Evolutionary conservation across 2,797 vertebrate genomes (phyloP), one percentile per base, ranked within the genome.

Genomic region (Leptodactylus fallax): DNA sequence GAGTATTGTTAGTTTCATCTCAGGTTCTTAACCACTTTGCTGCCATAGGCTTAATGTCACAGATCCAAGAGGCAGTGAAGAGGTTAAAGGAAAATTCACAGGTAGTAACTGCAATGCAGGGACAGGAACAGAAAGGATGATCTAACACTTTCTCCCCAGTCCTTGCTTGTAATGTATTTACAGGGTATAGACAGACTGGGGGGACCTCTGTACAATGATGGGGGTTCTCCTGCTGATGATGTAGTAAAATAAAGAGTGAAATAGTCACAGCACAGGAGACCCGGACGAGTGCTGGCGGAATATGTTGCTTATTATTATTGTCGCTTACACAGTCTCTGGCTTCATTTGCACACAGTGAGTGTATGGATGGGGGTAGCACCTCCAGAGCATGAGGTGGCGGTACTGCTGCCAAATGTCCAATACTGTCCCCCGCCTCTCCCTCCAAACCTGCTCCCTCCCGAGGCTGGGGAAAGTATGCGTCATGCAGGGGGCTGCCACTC

Each of bases 211-310:
- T 96, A 97, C 97, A 98, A 98, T 97, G 96, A 97, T 97, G 96
- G 97, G 97, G 95, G 95, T 97, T 51, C 95, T 96, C 96, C 97
- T 97, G 98, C 96, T 71, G 96, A 98, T 61, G 96, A 97, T 97
- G 97, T 99, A 99, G 96, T 98, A 98, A 99, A 99, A 99, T 98
- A 99, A 99, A 98, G 96, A 95, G 97, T 96, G 97, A 96, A 96
- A 97, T 90, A 92, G 92, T 94, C 96, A 98, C 96, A 98, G 97
- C 97, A 99, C 97, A 98, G 97, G 96, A 93, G 91, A 92, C 93
- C 92, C 91, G 3, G 13, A 51, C n/a, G 88, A 91, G 81, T 95
- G 93, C 92, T 88, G 92, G 95, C 88, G 90, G 90, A 89, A 36
- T 90, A 92, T 93, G 90, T 87, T 25, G 47, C n/a, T 92, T 80